Base-by-base conservation (phyloP, 1,140 invertebrate species). In the Temnothorax nylanderi region DNA sequence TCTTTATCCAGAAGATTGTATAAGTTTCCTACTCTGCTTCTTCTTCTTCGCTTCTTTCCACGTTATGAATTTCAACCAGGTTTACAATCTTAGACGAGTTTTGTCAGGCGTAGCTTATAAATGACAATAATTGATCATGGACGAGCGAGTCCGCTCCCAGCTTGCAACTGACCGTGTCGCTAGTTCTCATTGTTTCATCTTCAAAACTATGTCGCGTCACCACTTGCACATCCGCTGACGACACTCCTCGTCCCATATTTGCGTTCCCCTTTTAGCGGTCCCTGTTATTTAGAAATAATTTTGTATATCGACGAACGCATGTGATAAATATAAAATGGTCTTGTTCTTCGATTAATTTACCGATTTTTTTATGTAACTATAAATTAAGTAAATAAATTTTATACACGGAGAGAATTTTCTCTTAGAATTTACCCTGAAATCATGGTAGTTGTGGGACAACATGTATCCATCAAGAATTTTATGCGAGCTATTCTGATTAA, bases 81-180 rank as follows among this genome's bases (percentile, higher is more conserved):
- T 75, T 75, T 44, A 72, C 18, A 44, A 71, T 74, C 69, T 62
- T 60, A 84, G 80, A 21, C 16, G 56, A 49, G 49, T 54, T 86
- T 69, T 49, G 34, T 58, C 47, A 44, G 49, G 64, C 74, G 71
- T 72, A 88, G 41, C 67, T 82, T 87, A 72, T 71, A 67, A 74
- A 78, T 51, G 60, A 60, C 74, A 87, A 88, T 75, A 88, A 92
- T 91, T 81, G 77, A 85, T 90, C 86, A 87, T 72, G 89, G 78
- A 91, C 88, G 87, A 91, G 87, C 67, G 88, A 81, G 76, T 87
- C 88, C 89, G 51, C 86, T 89, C 90, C 89, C 86, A 92, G 85
- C 77, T 77, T 89, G 84, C 87, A 88, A 85, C 88, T 89, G 85
- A 87, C 86, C 87, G 85, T 87, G 82, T 87, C 90, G 77, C 85